These are phyloP conservation scores for Hyperoplus lanceolatus DNA, from an alignment of 2,797 vertebrate genomes.

Conservation along the genomic window DNA sequence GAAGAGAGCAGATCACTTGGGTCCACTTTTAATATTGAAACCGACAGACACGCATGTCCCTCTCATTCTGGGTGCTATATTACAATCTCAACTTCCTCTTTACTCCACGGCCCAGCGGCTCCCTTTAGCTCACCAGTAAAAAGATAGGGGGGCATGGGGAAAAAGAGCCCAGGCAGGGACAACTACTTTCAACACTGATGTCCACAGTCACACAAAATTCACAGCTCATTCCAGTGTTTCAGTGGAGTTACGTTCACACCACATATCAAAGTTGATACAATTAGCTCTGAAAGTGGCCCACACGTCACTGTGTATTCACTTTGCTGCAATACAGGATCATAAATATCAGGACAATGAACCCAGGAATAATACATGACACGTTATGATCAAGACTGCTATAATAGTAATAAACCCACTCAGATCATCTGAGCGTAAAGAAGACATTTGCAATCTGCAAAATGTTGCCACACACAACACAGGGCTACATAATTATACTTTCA, in stretches of 20 bases:
- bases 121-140: conserved; percentile 1
- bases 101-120: background rate
- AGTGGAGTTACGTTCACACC: background rate
- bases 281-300: background rate
- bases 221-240: background rate
- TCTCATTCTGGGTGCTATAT: conserved; percentile 27
- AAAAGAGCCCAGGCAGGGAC: background rate
- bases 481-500: conserved; percentile 11
- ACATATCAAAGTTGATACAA: background rate
- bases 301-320: background rate
- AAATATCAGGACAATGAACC: background rate
- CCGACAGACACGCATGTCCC: background rate
- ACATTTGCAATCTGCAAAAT: conserved; percentile 11
- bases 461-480: background rate
- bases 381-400: conserved; percentile 19
- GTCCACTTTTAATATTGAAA: conserved; percentile 29
- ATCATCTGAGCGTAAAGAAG: conserved; percentile 16
- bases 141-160: background rate
- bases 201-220: conserved; percentile 3
- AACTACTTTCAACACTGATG: conserved; percentile 12
- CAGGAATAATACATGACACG: background rate
- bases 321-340: background rate
- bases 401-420: conserved; percentile 20
- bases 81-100: conserved; percentile 40
- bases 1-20: conserved; percentile 21